Evolutionary conservation across 2,113 vertebrate genomes (phyloP).

Genomic region (Hippotragus niger): DNA sequence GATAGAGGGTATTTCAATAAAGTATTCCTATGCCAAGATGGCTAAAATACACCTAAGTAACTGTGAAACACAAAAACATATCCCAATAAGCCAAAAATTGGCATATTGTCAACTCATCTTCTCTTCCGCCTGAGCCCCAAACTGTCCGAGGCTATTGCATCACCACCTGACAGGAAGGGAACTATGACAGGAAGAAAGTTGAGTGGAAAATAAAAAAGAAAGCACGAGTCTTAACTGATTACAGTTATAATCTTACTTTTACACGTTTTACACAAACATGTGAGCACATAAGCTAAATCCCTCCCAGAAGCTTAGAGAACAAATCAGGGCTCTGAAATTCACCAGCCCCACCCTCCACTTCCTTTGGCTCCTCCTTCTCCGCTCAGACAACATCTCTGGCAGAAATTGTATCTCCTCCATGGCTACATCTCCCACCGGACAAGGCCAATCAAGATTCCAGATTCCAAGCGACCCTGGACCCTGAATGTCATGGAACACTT

Average conservation of each 20-base stretch:
- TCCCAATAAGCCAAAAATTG: neutral
- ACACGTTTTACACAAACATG: neutral
- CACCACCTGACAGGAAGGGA: neutral
- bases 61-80: neutral
- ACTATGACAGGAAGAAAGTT: neutral
- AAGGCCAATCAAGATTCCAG: neutral
- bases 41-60: neutral
- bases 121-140: neutral
- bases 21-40: neutral
- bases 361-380: neutral
- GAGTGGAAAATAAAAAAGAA: neutral
- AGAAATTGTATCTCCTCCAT: neutral
- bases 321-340: neutral
- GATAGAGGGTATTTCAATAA: neutral
- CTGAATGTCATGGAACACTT: neutral
- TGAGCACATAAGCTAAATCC: neutral
- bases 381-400: neutral
- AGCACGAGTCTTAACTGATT: neutral
- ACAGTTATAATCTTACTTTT: neutral
- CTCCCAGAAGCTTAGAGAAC: neutral
- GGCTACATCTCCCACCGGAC: neutral
- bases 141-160: neutral
- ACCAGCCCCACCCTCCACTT: neutral
- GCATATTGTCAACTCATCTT: neutral
- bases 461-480: neutral